A percentile compares a stretch with the other conserved stretches of the same genome.
Evolutionary conservation across 2,113 vertebrate genomes (phyloP).

Genomic region (Tragelaphus imberbis): DNA sequence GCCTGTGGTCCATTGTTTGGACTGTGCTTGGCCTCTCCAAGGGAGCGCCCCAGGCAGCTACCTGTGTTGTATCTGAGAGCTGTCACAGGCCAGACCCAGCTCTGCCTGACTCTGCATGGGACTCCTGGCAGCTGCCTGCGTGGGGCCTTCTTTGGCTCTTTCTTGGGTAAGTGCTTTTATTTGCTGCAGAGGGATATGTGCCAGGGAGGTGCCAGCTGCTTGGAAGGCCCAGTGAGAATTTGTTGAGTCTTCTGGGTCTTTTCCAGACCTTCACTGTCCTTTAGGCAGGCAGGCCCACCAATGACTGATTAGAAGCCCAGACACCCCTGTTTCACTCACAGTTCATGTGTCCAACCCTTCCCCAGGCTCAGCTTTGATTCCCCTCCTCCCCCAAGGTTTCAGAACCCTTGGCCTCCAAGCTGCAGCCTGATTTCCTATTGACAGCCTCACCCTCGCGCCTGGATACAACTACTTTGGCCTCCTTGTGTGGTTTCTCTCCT

Average conservation of each 20-base stretch:
- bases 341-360: neutral
- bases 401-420: neutral
- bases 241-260: neutral
- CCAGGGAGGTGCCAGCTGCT: neutral
- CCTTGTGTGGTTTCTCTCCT: neutral
- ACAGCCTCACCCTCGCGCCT: neutral
- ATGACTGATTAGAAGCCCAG: neutral
- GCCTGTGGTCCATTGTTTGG: neutral
- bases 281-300: neutral
- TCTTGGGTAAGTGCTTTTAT: neutral
- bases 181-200: neutral
- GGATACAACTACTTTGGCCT: neutral
- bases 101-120: neutral
- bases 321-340: neutral
- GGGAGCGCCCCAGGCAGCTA: neutral
- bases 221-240: neutral
- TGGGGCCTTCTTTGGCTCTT: neutral
- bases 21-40: neutral
- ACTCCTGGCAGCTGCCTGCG: neutral
- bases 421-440: neutral
- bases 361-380: neutral
- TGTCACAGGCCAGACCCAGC: neutral
- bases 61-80: constrained; percentile 9
- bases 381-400: neutral
- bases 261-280: neutral